phyloP scores from a whole-genome alignment of 2,888 invertebrate species.

The Eupeodes latifasciatus region DNA sequence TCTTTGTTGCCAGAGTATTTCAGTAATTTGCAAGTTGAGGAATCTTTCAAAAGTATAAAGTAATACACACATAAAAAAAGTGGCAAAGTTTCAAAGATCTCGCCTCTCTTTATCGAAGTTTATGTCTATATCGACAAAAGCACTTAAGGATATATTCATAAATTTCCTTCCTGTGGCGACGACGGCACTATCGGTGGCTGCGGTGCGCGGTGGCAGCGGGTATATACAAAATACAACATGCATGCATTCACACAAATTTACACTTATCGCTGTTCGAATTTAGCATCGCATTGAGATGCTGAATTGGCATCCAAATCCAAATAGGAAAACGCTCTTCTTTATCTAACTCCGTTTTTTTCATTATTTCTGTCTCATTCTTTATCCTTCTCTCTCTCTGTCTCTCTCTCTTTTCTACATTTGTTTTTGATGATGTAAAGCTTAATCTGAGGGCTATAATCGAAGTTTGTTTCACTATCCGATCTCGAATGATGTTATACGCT shows the following conservation, averaged over 20 bases:
- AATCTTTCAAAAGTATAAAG: conserved; percentile 19
- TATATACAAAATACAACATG: background rate
- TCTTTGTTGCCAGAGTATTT: background rate
- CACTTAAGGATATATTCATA: conserved; percentile 72
- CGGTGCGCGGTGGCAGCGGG: background rate
- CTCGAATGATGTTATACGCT: conserved; percentile 52
- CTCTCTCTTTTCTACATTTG: background rate
- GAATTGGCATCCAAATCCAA: conserved; percentile 57
- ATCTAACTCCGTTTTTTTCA: background rate
- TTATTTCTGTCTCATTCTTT: background rate
- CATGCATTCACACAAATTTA: conserved; percentile 69
- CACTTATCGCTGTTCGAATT: conserved; percentile 55
- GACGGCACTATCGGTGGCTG: background rate
- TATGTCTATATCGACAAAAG: conserved; percentile 70
- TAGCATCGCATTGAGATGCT: conserved; percentile 53
- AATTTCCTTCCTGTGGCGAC: conserved; percentile 56
- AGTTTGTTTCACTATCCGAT: conserved; percentile 65
- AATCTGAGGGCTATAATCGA: conserved; percentile 66
- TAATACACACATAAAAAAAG: conserved; percentile 9
- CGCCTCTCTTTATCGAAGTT: conserved; percentile 14
- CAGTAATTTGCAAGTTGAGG: conserved; percentile 19
- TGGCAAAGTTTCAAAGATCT: background rate
- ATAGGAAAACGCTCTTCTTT: conserved; percentile 19
- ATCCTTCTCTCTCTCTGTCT: background rate
- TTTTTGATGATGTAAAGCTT: conserved; percentile 55